Evolutionary conservation across 2,113 vertebrate species (phyloP).

Genomic region (Myiopsitta monachus): DNA sequence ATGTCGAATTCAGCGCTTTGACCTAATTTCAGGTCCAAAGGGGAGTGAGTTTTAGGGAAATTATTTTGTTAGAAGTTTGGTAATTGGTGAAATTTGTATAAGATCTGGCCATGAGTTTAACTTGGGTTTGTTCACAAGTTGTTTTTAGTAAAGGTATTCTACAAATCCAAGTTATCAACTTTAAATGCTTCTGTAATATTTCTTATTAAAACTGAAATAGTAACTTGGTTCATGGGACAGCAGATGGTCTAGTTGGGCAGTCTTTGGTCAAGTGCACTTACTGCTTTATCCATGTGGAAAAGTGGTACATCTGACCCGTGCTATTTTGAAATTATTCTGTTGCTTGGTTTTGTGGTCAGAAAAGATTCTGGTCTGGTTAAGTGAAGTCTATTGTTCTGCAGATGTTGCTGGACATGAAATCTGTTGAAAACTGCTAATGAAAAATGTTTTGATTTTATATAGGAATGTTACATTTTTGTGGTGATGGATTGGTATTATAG

Average conservation of each 20-base stretch:
- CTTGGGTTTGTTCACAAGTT: neutral
- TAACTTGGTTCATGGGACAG: neutral
- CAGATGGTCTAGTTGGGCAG: neutral
- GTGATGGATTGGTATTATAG: conserved; percentile 34
- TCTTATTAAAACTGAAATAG: too few species aligned
- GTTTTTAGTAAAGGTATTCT: neutral
- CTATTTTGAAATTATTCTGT: conserved; percentile 57
- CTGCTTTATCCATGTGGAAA: neutral
- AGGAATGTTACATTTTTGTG: conserved; percentile 68
- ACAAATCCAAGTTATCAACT: neutral
- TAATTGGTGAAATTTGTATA: neutral
- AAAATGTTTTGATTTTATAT: conserved; percentile 58
- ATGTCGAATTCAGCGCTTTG: neutral
- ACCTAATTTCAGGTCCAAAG: neutral
- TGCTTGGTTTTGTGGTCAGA: conserved; percentile 60
- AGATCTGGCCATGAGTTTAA: neutral
- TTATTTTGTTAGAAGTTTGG: neutral
- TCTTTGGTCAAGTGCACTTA: neutral
- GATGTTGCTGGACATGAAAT: conserved; percentile 55
- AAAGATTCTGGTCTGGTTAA: conserved; percentile 50
- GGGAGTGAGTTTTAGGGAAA: neutral
- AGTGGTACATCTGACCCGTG: neutral
- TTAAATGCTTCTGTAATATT: neutral
- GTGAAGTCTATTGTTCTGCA: conserved; percentile 48
- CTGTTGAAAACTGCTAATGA: conserved; percentile 61